Evolutionary conservation across 2,888 invertebrate genomes (phyloP).

Genomic region (Watsonalla cultraria): DNA sequence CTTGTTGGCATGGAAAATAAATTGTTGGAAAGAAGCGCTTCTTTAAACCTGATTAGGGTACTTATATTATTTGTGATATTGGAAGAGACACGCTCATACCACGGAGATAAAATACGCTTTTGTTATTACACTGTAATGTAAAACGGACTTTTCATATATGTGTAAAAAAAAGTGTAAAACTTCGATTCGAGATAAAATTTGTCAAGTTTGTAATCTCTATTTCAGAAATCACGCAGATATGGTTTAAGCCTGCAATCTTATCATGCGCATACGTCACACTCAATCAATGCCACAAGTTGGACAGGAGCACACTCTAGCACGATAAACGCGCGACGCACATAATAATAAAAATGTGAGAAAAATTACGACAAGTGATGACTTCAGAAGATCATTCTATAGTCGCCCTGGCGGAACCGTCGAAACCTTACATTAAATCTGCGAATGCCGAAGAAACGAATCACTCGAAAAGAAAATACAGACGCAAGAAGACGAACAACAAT

Average conservation of each 20-base stretch:
- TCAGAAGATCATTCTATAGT: slow-evolving; percentile 45
- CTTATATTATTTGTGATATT: too few relatives aligned
- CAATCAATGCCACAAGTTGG: slow-evolving; percentile 71
- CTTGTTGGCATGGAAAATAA: neutral
- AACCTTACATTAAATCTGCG: slow-evolving; percentile 31
- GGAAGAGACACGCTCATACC: too few relatives aligned
- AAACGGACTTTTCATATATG: too few relatives aligned
- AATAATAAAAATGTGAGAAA: slow-evolving; percentile 44
- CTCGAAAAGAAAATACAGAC: slow-evolving; percentile 19
- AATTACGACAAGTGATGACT: slow-evolving; percentile 50
- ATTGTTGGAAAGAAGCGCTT: too few relatives aligned
- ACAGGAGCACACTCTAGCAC: slow-evolving; percentile 44
- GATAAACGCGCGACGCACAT: slow-evolving; percentile 39
- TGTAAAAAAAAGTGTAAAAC: too few relatives aligned
- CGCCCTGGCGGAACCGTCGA: slow-evolving; percentile 38
- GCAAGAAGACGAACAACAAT: slow-evolving; percentile 17
- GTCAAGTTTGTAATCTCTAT: slow-evolving; percentile 17
- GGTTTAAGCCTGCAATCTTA: slow-evolving; percentile 64
- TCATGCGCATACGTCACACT: slow-evolving; percentile 57
- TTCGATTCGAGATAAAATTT: neutral
- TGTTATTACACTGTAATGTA: too few relatives aligned
- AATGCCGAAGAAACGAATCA: slow-evolving; percentile 21
- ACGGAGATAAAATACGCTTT: too few relatives aligned
- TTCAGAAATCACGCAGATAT: slow-evolving; percentile 39
- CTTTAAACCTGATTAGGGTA: too few relatives aligned